phyloP scores from a whole-genome alignment of 37 sponge, comb jelly and placozoan genomes.

The Halichondria panicea region DNA sequence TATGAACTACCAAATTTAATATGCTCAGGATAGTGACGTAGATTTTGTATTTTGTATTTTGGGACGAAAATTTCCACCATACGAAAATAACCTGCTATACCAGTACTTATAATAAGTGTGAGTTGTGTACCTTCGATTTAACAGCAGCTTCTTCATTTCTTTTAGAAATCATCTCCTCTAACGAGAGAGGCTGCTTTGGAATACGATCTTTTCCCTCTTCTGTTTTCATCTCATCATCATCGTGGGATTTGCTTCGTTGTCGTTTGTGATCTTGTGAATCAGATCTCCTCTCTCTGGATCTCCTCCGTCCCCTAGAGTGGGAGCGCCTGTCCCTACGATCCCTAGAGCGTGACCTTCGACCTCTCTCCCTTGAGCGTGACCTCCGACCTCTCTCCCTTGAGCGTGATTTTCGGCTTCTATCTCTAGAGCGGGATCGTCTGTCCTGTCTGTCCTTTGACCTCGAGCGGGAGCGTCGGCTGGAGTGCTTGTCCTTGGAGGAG shows the following conservation, averaged over 20 bases:
- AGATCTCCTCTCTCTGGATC: constrained; percentile 16
- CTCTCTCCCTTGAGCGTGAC: constrained; percentile 33
- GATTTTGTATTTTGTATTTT: no score
- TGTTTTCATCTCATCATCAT: not conserved
- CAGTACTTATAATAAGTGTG: not conserved
- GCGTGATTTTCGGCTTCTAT: constrained; percentile 3
- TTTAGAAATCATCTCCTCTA: constrained; percentile 92
- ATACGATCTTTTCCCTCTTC: not conserved
- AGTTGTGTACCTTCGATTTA: constrained; percentile 84
- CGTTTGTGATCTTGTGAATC: not conserved
- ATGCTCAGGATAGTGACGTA: no score
- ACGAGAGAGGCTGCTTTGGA: constrained; percentile 82
- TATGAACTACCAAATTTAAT: no score
- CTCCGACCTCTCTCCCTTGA: constrained; percentile 12
- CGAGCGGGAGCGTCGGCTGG: not conserved
- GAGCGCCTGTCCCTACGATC: constrained; percentile 25
- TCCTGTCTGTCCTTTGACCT: constrained; percentile 13
- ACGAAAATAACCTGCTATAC: not conserved
- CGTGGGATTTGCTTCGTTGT: not conserved
- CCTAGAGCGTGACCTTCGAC: not conserved
- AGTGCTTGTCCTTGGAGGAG: constrained; percentile 7
- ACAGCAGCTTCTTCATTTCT: constrained; percentile 68
- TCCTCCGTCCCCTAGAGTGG: constrained; percentile 19
- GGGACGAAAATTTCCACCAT: not conserved
- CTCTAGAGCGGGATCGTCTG: constrained; percentile 11